Base-by-base conservation (phyloP, 2,113 vertebrate genomes). In the Carassius gibelio region DNA sequence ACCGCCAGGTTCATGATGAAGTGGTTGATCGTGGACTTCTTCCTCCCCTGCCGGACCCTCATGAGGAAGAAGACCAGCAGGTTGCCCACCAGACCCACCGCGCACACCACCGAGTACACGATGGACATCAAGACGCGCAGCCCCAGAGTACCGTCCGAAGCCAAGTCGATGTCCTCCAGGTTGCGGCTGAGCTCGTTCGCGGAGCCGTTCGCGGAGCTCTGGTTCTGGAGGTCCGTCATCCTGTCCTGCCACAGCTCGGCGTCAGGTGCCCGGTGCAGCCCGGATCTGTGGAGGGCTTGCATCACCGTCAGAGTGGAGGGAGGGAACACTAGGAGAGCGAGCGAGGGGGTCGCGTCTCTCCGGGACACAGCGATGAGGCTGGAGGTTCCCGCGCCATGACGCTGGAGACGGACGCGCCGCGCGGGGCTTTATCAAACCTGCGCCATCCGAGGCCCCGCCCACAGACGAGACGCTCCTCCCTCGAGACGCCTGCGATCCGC, bases 51-150 rank as follows among this genome's bases (percentile, higher is more conserved):
- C 8, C 95, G 95, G 85, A 89, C 93, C 59, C 93, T 96, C 96
- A 98, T 97, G 59, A 99, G 91, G 90, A 96, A 96, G 86, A 98
- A 95, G 2, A 98, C 97, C 48, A 99, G 92, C 42, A 98, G 87
- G 92, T 99, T 98, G 71, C 97, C 96, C 1, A 96, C 92, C 82
- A 99, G 93, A 2, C 97, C 97, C 71, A 97, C 87, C 0, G 96
- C 97, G 1, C 97, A 98, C 55, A 99, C 96, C 84, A 96, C 94
- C 0, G 96, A 96, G 91, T 98, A 98, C 71, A 97, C 95, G 0
- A 94, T 90, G 0, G 96, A 97, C 89, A 97, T 94, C 84, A 97
- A 79, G 82, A 97, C 93, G 3, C 96, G 90, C 87, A 98, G 90
- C 7, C 92, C 88, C 0, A 93, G 86, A 0, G 93, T 94, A 1